Evolutionary conservation across 2,888 invertebrate genomes (phyloP).

Genomic region (Taphrorychus bicolor): DNA sequence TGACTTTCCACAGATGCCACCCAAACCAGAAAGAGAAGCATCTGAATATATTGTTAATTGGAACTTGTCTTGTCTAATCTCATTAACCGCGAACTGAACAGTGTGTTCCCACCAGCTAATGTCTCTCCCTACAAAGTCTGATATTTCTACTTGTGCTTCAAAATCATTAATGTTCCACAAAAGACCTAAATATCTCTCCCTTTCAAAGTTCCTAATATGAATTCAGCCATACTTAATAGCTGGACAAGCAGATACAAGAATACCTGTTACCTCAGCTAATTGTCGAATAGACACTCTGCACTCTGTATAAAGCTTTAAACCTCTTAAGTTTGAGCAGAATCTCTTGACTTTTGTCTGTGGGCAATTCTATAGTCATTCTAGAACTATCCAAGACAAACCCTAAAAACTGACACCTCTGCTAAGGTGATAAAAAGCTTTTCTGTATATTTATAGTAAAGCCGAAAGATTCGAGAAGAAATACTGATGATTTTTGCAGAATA

Average conservation of each 20-base stretch:
- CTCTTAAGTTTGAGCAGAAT: neutral
- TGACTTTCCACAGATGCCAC: neutral
- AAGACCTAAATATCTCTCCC: neutral
- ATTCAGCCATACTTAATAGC: neutral
- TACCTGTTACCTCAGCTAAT: neutral
- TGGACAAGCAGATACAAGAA: neutral
- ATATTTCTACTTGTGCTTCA: neutral
- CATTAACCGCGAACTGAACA: neutral
- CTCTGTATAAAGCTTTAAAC: neutral
- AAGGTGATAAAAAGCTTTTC: neutral
- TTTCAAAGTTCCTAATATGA: neutral
- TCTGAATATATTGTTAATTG: neutral
- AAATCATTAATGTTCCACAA: neutral
- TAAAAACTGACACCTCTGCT: neutral
- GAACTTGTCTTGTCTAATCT: neutral
- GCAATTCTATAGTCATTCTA: neutral
- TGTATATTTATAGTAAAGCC: neutral
- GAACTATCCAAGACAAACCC: neutral
- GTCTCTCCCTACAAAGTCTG: neutral
- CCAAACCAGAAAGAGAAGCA: neutral
- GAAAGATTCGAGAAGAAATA: neutral
- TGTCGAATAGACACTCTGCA: neutral
- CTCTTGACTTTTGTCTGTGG: neutral
- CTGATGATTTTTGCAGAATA: neutral
- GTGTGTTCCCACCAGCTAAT: neutral